phyloP scores from a whole-genome alignment of 2,797 vertebrate genomes.

The Coranthus polyacanthus region DNA sequence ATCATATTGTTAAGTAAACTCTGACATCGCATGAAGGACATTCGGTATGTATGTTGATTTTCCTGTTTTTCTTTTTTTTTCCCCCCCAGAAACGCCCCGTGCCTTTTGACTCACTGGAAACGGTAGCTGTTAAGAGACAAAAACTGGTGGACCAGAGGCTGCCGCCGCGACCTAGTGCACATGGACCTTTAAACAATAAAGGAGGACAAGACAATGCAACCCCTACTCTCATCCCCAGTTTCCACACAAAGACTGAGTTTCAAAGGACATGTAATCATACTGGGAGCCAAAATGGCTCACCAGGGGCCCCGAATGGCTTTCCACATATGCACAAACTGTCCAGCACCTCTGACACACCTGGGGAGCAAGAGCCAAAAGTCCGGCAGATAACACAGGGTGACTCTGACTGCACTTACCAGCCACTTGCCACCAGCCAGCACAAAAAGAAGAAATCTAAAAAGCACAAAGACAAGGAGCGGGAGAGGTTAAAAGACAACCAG shows the following conservation, averaged over 20 bases:
- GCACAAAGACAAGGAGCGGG: slow-evolving; percentile 86
- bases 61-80: slow-evolving; percentile 13
- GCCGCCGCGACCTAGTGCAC: slow-evolving; percentile 64
- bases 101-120: slow-evolving; percentile 77
- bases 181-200: slow-evolving; percentile 68
- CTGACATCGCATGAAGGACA: no score
- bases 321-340: slow-evolving; percentile 66
- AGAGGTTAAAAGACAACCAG: slow-evolving; percentile 76
- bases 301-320: slow-evolving; percentile 58
- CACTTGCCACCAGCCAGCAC: slow-evolving; percentile 74
- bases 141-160: slow-evolving; percentile 75
- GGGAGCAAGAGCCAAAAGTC: slow-evolving; percentile 52
- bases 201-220: slow-evolving; percentile 34
- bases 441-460: slow-evolving; percentile 87
- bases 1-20: no score
- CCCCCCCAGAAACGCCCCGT: slow-evolving; percentile 83
- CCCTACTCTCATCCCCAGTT: slow-evolving; percentile 58
- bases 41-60: no score
- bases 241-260: slow-evolving; percentile 77
- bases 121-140: slow-evolving; percentile 78
- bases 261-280: slow-evolving; percentile 65
- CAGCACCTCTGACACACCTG: slow-evolving; percentile 45
- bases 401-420: slow-evolving; percentile 61
- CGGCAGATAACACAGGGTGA: slow-evolving; percentile 53
- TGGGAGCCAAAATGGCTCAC: slow-evolving; percentile 46